Percentiles rank a stretch among this genome's conserved stretches.
These are phyloP conservation scores for Pyrocephalus nanus DNA, from an alignment of 2,797 vertebrate species.

Conservation along the genomic window DNA sequence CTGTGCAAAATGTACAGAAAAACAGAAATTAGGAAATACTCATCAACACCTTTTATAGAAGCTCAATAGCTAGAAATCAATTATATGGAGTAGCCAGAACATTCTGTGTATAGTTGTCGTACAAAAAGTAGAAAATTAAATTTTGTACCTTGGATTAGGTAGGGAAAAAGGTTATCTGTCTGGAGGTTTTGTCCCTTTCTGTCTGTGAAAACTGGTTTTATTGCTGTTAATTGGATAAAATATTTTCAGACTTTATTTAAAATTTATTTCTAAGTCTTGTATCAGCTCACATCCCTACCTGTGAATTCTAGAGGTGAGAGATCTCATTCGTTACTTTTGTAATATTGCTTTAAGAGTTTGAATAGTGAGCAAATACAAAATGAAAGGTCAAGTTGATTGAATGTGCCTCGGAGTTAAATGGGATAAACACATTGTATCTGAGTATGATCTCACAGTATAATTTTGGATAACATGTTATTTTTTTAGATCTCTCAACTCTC, in stretches of 20 bases:
- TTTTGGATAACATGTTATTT: background rate
- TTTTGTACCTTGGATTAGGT: background rate
- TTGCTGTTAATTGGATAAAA: background rate
- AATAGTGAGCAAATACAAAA: slow-evolving; percentile 4
- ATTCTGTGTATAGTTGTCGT: background rate
- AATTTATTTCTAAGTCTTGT: background rate
- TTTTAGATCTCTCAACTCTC: background rate
- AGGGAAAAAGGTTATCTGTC: background rate
- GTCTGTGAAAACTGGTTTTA: background rate
- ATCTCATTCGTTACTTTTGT: background rate
- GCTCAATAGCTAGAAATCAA: background rate
- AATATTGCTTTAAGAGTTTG: background rate
- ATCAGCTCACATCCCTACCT: accelerated
- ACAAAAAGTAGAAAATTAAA: background rate
- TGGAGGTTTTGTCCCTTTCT: background rate
- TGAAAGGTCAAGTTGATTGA: background rate
- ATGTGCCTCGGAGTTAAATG: background rate
- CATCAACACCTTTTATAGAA: background rate
- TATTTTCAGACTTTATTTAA: background rate
- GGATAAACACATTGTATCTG: background rate
- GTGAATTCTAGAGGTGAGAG: background rate
- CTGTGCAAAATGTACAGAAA: slow-evolving; percentile 23
- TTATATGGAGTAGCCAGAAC: background rate
- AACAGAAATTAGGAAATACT: background rate
- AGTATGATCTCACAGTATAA: background rate